phyloP scores from a whole-genome alignment of 2,113 vertebrate species.

The Emberiza fucata region DNA sequence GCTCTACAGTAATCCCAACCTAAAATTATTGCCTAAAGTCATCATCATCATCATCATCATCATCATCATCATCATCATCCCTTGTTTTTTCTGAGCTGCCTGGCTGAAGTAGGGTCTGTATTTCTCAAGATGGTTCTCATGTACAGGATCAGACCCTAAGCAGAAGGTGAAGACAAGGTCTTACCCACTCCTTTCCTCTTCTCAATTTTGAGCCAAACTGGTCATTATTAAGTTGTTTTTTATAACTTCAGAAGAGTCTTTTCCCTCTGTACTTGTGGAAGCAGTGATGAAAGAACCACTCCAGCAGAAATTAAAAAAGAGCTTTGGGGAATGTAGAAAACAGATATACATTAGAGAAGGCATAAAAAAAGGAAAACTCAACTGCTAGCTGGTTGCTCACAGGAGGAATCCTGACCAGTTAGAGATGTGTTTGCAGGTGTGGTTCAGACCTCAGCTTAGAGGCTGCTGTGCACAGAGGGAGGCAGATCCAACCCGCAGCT shows the following conservation, averaged over 20 bases:
- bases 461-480: background rate
- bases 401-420: background rate
- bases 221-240: background rate
- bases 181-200: background rate
- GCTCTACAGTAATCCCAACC: background rate
- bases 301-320: background rate
- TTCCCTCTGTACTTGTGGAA: background rate
- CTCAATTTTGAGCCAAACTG: background rate
- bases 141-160: background rate
- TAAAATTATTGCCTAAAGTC: background rate
- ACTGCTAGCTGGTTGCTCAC: accelerated
- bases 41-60: background rate
- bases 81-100: background rate
- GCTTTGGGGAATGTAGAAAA: background rate
- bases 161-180: background rate
- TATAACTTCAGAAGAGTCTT: background rate
- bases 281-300: background rate
- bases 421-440: background rate
- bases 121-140: background rate
- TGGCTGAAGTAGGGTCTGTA: background rate
- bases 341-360: background rate
- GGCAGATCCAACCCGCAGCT: background rate
- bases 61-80: background rate
- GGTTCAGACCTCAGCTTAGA: background rate
- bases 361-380: background rate